A percentile compares a stretch with the other conserved stretches of the same genome.
Conservation (phyloP, 2,113 vertebrate genomes). For the Fukomys damarensis region DNA sequence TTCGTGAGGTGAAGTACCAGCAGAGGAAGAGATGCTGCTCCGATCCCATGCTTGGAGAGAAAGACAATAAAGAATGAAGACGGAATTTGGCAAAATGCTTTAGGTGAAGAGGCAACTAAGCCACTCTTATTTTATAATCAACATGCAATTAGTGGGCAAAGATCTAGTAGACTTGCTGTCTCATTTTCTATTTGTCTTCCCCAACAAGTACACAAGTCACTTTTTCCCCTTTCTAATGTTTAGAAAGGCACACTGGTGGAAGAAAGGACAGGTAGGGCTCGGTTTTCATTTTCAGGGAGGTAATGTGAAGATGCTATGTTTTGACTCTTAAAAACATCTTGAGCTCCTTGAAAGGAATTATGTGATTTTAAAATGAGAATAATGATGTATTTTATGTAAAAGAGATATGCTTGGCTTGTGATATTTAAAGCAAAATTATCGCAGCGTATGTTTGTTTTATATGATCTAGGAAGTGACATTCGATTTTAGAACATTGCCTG, state of each 20-base stretch:
- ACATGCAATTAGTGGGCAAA: not conserved
- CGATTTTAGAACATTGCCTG: constrained; percentile 54
- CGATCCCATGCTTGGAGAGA: not conserved
- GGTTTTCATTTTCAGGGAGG: constrained; percentile 8
- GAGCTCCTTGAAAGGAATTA: constrained; percentile 62
- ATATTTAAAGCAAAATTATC: constrained; percentile 77
- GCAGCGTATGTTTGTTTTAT: constrained; percentile 65
- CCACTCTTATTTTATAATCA: not conserved
- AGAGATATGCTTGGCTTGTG: constrained; percentile 59
- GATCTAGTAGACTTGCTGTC: not conserved
- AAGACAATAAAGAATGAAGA: not conserved
- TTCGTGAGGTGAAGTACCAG: not conserved
- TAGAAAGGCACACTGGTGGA: constrained; percentile 14
- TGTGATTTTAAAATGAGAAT: constrained; percentile 67
- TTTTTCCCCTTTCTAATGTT: constrained; percentile 38
- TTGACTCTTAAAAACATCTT: constrained; percentile 58
- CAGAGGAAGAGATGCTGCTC: constrained; percentile 9
- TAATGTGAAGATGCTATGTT: constrained; percentile 50
- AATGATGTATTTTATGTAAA: constrained; percentile 72
- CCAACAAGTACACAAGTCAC: not conserved
- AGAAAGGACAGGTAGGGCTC: constrained; percentile 45
- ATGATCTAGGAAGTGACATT: constrained; percentile 63
- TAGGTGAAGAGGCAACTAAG: not conserved
- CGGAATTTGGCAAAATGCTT: not conserved
- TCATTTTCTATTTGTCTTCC: not conserved